These are phyloP conservation scores for Microcaecilia unicolor DNA, from an alignment of 2,797 vertebrate species.

Conservation along the genomic window DNA sequence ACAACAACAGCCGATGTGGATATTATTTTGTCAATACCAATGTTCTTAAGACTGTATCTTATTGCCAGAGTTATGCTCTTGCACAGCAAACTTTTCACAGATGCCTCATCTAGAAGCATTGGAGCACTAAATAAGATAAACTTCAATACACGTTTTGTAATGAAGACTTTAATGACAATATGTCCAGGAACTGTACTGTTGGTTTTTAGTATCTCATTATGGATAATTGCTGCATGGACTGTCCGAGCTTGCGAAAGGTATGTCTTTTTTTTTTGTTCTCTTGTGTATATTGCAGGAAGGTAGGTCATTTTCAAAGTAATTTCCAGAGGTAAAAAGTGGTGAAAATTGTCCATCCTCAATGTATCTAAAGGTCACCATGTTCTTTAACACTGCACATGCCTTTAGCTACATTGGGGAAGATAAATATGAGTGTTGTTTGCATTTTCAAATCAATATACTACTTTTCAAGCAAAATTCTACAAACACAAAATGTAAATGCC, in stretches of 20 bases:
- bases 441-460: too few species aligned
- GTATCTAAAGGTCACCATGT: too few species aligned
- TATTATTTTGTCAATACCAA: slow-evolving; percentile 98
- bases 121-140: slow-evolving; percentile 99
- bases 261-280: too few species aligned
- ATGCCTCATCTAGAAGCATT: slow-evolving; percentile 97
- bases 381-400: too few species aligned
- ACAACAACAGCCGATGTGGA: slow-evolving; percentile 97
- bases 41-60: slow-evolving; percentile 98
- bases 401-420: too few species aligned
- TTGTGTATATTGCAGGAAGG: too few species aligned
- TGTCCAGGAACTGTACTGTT: slow-evolving; percentile 97
- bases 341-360: too few species aligned
- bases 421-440: too few species aligned
- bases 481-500: too few species aligned
- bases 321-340: too few species aligned
- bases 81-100: slow-evolving; percentile 99
- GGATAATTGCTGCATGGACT: slow-evolving; percentile 99
- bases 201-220: slow-evolving; percentile 98
- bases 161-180: slow-evolving; percentile 99
- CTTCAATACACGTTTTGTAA: slow-evolving; percentile 98
- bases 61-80: slow-evolving; percentile 98
- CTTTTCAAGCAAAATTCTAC: too few species aligned
- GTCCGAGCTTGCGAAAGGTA: slow-evolving; percentile 98
- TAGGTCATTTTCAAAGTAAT: too few species aligned